These are phyloP conservation scores for Melitaea cinxia DNA, from an alignment of 1,140 invertebrate species.

Conservation along the genomic window DNA sequence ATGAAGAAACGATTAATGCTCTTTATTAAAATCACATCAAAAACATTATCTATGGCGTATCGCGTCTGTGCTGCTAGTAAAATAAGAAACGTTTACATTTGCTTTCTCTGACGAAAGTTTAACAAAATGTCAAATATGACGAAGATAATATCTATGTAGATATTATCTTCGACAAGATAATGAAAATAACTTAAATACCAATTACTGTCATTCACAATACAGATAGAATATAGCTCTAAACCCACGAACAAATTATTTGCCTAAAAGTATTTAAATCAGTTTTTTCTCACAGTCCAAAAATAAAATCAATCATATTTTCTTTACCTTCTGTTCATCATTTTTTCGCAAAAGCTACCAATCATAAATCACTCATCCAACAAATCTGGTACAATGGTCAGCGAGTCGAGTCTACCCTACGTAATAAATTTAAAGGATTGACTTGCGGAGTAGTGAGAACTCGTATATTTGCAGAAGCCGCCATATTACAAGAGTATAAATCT, in stretches of 20 bases:
- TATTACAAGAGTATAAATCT: conserved; percentile 72
- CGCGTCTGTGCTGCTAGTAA: conserved; percentile 17
- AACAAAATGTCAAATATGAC: too few relatives aligned
- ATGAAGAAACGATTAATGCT: conserved; percentile 30
- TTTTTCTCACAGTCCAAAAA: neutral
- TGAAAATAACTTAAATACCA: too few relatives aligned
- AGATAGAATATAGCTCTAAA: neutral
- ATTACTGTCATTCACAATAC: too few relatives aligned
- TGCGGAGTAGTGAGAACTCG: conserved; percentile 66
- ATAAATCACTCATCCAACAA: conserved; percentile 72
- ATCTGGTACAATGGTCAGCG: conserved; percentile 56
- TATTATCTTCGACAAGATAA: too few relatives aligned
- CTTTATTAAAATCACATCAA: conserved; percentile 33
- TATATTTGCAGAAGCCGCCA: conserved; percentile 71
- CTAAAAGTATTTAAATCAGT: neutral
- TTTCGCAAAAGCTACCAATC: conserved; percentile 15
- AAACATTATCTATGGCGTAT: conserved; percentile 27
- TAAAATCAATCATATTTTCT: conserved; percentile 12
- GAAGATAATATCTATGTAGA: too few relatives aligned
- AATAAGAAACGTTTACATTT: conserved; percentile 21
- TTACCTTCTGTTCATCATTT: conserved; percentile 9
- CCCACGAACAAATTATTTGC: neutral
- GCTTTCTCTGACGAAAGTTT: conserved; percentile 25
- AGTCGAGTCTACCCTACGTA: conserved; percentile 52
- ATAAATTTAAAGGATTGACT: conserved; percentile 76